Percentiles rank a stretch among this genome's conserved stretches.
Conservation (phyloP, 2,888 invertebrate species). For the Trimorus sp. region DNA sequence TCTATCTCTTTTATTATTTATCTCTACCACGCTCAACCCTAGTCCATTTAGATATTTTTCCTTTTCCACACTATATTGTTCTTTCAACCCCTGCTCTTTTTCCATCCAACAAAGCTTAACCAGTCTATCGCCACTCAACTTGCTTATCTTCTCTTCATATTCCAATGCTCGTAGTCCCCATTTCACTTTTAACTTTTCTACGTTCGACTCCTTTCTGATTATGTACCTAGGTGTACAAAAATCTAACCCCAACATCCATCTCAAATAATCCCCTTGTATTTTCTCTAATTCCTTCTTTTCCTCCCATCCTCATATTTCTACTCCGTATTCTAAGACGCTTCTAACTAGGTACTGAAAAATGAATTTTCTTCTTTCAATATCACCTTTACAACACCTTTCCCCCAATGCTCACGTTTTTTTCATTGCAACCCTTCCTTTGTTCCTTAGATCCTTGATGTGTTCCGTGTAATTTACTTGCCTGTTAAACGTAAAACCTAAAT, state of each 20-base stretch:
- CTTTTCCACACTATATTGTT: too few species aligned
- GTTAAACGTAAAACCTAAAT: neutral
- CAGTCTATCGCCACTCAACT: too few species aligned
- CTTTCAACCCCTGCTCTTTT: too few species aligned
- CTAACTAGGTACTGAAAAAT: too few species aligned
- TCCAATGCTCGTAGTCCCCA: neutral
- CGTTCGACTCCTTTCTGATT: neutral
- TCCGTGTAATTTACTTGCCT: neutral
- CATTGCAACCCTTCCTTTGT: neutral
- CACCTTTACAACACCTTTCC: neutral
- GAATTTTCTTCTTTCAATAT: neutral
- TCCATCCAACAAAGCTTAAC: too few species aligned
- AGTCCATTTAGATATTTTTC: too few species aligned
- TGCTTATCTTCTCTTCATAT: neutral
- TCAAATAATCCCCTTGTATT: neutral
- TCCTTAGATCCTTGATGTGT: neutral
- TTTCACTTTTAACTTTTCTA: neutral
- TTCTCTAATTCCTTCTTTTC: too few species aligned
- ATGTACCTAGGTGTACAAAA: neutral
- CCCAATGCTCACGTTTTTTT: neutral
- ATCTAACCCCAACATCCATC: constrained; percentile 2
- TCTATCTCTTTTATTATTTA: too few species aligned
- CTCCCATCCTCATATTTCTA: too few species aligned
- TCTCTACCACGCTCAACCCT: too few species aligned
- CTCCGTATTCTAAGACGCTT: too few species aligned